phyloP scores from a whole-genome alignment of 2,888 invertebrate species.

The Epistrophella euchroma region DNA sequence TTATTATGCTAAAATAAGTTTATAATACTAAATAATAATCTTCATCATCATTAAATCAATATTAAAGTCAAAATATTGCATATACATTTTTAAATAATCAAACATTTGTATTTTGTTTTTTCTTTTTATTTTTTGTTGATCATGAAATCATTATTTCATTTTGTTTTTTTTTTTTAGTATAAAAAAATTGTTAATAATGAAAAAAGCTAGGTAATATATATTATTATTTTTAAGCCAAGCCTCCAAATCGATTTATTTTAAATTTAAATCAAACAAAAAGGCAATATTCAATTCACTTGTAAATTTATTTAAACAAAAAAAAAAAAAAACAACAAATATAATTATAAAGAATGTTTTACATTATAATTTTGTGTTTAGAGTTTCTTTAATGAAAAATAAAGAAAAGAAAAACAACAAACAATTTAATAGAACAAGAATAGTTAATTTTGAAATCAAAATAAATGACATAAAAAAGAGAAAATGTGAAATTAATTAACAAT shows the following conservation, averaged over 20 bases:
- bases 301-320: slow-evolving; percentile 63
- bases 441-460: slow-evolving; percentile 62
- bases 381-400: slow-evolving; percentile 52
- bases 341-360: slow-evolving; percentile 23
- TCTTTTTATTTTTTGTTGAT: slow-evolving; percentile 45
- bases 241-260: slow-evolving; percentile 67
- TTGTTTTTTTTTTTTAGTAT: slow-evolving; percentile 40
- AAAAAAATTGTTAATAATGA: slow-evolving; percentile 67
- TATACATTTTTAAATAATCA: slow-evolving; percentile 48
- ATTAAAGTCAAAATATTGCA: slow-evolving; percentile 40
- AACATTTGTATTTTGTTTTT: not conserved
- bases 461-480: slow-evolving; percentile 31
- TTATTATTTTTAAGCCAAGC: slow-evolving; percentile 67
- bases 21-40: slow-evolving; percentile 22
- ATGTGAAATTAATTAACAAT: slow-evolving; percentile 64
- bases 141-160: slow-evolving; percentile 35
- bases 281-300: slow-evolving; percentile 63
- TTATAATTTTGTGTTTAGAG: slow-evolving; percentile 42
- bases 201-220: slow-evolving; percentile 64
- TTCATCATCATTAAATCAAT: slow-evolving; percentile 29
- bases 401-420: slow-evolving; percentile 38
- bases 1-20: slow-evolving; percentile 43
- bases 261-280: slow-evolving; percentile 54
- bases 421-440: slow-evolving; percentile 66
- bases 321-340: too few relatives aligned